Evolutionary conservation across 2,888 invertebrate genomes (phyloP).

Genomic region (Crematogaster levior): DNA sequence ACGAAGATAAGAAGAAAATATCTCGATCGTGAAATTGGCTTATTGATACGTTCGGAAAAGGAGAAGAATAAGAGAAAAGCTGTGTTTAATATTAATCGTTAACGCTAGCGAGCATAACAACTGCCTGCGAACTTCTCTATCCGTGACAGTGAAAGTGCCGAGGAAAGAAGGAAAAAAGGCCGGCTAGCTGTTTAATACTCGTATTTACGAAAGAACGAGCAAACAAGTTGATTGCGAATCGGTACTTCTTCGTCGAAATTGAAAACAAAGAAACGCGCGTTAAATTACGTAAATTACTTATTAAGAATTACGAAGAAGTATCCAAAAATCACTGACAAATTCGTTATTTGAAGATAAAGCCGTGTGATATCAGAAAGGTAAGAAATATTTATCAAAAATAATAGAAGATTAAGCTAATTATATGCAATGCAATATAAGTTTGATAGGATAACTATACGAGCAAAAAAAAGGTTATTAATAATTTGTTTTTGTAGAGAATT

Average conservation of each 20-base stretch:
- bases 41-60: neutral
- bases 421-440: too few relatives aligned
- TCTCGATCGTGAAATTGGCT: neutral
- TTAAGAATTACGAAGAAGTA: neutral
- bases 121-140: constrained; percentile 11
- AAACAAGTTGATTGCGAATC: neutral
- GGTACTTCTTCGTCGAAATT: neutral
- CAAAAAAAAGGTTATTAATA: too few relatives aligned
- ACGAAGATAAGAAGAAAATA: neutral
- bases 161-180: constrained; percentile 39
- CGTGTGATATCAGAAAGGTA: neutral
- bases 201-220: constrained; percentile 40
- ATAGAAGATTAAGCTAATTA: too few relatives aligned
- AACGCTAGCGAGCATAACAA: constrained; percentile 22
- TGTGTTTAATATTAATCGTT: constrained; percentile 28
- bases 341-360: neutral
- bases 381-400: neutral
- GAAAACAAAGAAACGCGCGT: neutral
- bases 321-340: neutral
- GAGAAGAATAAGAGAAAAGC: neutral
- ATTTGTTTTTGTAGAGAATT: too few relatives aligned
- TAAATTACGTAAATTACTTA: neutral
- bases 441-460: too few relatives aligned
- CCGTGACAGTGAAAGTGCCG: constrained; percentile 60
- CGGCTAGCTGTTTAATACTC: constrained; percentile 34